Evolutionary conservation across 2,888 invertebrate species (phyloP), one percentile per base, ranked within the genome.

Genomic region (Euplexia lucipara): DNA sequence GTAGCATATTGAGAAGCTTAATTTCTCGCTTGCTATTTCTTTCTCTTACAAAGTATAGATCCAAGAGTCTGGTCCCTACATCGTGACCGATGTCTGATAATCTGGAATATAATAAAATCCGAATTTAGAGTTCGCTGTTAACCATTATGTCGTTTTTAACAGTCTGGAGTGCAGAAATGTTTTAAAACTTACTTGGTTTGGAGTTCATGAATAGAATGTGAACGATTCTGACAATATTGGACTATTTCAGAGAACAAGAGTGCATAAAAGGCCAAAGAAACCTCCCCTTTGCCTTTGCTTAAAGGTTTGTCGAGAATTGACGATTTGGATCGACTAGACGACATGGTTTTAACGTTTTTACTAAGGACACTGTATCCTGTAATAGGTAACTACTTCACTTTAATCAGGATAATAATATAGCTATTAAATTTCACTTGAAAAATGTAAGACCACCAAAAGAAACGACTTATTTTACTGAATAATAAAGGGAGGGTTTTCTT

Each of bases 211-310:
- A 99, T 98, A 12, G 98, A 99, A 88, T 98, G 98, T 9, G 99
- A 99, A 83, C 98, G 97, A 95, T 98, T 99, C 95, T 99, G 99
- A 86, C 99, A 99, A 93, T 99, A 99, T 90, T 99, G 99, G 1
- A 99, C 99, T 72, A 99, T 97, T 96, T 99, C 99, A 20, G 99
- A 99, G 92, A 99, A 99, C 62, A 99, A 95, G 51, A 99, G 96
- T 1, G 99, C 99, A 93, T 98, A 99, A 83, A 98, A 97, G 81
- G 98, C 98, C 57, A 99, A 93, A 52, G 98, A 99, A 62, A 99
- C 97, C 96, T 99, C 99, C 16, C 97, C 97, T 93, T 98, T 98
- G 8, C 99, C 99, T 94, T 98, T 98, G 82, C 98, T 98, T 1
- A 99, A 90, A 1, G 98, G 98, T 91, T 98, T 98, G 89, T 99